A percentile compares a stretch with the other conserved stretches of the same genome.
These are phyloP conservation scores for Protonibea diacanthus DNA, from an alignment of 2,797 vertebrate species.

Conservation along the genomic window DNA sequence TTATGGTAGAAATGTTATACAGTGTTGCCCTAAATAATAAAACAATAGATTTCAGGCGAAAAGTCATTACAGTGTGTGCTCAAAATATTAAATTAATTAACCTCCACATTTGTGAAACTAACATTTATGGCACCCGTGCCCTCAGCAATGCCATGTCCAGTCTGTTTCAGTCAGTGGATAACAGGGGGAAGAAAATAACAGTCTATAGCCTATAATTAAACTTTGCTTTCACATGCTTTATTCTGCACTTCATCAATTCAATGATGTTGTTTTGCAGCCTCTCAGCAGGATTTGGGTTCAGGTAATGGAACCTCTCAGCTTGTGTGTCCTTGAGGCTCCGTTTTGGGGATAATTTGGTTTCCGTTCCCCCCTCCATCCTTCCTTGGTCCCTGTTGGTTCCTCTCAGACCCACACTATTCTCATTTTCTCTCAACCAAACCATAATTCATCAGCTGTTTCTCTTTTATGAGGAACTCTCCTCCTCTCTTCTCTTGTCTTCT, in stretches of 20 bases:
- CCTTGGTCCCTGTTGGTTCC: not conserved
- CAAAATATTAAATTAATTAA: no score
- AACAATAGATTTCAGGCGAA: no score
- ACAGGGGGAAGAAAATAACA: not conserved
- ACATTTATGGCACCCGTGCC: not conserved
- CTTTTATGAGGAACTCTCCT: not conserved
- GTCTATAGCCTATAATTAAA: not conserved
- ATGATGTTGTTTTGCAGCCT: slow-evolving; percentile 3
- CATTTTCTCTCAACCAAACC: slow-evolving; percentile 10
- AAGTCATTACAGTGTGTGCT: no score
- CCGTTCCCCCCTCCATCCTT: slow-evolving; percentile 12
- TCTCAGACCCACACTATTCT: slow-evolving; percentile 13
- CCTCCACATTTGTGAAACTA: not conserved
- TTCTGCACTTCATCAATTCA: slow-evolving; percentile 7
- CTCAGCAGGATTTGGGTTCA: slow-evolving; percentile 14
- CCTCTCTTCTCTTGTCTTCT: not conserved
- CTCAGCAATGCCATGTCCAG: not conserved
- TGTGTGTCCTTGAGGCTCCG: not conserved
- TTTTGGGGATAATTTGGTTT: slow-evolving; percentile 31
- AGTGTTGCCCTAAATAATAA: no score
- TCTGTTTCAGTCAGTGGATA: slow-evolving; percentile 4
- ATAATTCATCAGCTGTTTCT: slow-evolving; percentile 7
- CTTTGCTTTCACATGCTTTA: slow-evolving; percentile 2
- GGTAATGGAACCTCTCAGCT: slow-evolving; percentile 10
- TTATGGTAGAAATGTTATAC: no score